A percentile compares a stretch with the other conserved stretches of the same genome.
phyloP scores from a whole-genome alignment of 2,888 invertebrate genomes.

The Dryobota labecula region DNA sequence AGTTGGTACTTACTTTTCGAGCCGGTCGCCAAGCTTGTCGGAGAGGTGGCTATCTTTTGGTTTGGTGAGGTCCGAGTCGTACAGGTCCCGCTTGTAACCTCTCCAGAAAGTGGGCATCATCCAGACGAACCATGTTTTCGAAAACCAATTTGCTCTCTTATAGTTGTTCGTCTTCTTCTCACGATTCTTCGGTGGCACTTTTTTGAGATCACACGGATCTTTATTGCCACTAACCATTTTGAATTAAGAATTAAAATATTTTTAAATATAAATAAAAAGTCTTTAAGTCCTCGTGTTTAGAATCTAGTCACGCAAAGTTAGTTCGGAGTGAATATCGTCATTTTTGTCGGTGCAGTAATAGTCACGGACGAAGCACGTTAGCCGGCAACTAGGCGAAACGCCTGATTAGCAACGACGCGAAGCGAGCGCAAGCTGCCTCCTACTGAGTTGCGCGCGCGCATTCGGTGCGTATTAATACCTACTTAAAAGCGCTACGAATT shows the following conservation, averaged over 20 bases:
- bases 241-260: conserved; percentile 52
- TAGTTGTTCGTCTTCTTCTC: conserved; percentile 88
- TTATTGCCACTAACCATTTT: conserved; percentile 89
- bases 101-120: conserved; percentile 90
- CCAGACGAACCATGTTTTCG: conserved; percentile 88
- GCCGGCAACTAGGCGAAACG: conserved; percentile 80
- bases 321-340: conserved; percentile 74
- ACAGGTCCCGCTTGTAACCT: conserved; percentile 92
- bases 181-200: conserved; percentile 86
- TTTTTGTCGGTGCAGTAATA: conserved; percentile 72
- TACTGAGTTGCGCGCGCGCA: conserved; percentile 84
- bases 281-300: conserved; percentile 62
- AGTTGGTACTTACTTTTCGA: conserved; percentile 89
- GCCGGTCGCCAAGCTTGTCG: conserved; percentile 91
- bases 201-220: conserved; percentile 82
- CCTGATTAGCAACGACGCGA: conserved; percentile 78
- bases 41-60: conserved; percentile 93
- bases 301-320: conserved; percentile 69
- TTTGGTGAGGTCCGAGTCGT: conserved; percentile 92
- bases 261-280: conserved; percentile 48
- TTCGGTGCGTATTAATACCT: conserved; percentile 57
- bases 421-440: conserved; percentile 81
- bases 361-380: conserved; percentile 73
- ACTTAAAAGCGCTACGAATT: conserved; percentile 59
- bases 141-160: conserved; percentile 82